A percentile compares a stretch with the other conserved stretches of the same genome.
phyloP scores from a whole-genome alignment of 2,113 vertebrate genomes.

The Cyphomyrus plagiostoma region DNA sequence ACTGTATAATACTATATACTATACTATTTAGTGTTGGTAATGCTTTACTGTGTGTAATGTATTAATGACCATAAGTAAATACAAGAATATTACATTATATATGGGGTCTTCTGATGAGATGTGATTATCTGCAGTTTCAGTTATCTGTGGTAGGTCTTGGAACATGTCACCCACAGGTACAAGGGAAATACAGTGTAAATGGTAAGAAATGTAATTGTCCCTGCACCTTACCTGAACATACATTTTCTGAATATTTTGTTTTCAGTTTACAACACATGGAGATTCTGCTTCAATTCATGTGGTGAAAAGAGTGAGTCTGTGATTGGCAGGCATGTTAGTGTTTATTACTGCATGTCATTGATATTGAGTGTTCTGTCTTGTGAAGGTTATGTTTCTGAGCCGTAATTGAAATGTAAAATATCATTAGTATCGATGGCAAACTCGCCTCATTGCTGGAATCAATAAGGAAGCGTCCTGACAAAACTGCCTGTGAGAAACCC shows the following conservation, averaged over 20 bases:
- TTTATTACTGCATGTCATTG: background rate
- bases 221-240: background rate
- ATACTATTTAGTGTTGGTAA: background rate
- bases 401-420: slow-evolving; percentile 92
- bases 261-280: background rate
- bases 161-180: background rate
- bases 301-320: background rate
- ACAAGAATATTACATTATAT: background rate
- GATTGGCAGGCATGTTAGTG: background rate
- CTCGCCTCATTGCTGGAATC: slow-evolving; percentile 93
- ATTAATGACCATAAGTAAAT: background rate
- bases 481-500: background rate
- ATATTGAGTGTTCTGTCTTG: background rate
- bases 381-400: slow-evolving; percentile 71
- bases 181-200: background rate
- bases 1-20: background rate
- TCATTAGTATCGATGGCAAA: slow-evolving; percentile 83
- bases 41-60: background rate
- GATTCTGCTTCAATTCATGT: background rate
- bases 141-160: background rate
- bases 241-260: background rate
- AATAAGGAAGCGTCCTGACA: slow-evolving; percentile 71
- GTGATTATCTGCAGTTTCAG: background rate
- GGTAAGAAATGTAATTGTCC: background rate
- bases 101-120: background rate